Evolutionary conservation across 2,113 vertebrate genomes (phyloP).

Genomic region (Lamprologus speciosus): DNA sequence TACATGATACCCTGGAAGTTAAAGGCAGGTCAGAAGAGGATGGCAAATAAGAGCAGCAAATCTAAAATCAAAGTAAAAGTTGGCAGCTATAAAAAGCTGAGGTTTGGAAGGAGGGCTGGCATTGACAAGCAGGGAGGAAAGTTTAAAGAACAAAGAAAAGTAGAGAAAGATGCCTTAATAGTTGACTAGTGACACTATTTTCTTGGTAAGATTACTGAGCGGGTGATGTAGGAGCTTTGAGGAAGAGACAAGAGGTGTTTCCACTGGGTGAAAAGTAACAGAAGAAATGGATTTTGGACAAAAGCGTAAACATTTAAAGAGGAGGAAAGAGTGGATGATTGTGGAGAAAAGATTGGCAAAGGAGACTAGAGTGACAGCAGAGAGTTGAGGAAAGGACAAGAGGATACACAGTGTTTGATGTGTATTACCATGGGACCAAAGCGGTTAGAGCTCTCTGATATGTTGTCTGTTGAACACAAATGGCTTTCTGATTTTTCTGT

Average conservation of each 20-base stretch:
- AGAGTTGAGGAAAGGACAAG: background rate
- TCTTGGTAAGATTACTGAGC: background rate
- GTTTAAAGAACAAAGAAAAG: background rate
- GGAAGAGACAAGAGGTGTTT: background rate
- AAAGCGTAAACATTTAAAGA: background rate
- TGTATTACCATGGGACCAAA: conserved; percentile 17
- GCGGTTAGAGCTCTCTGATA: conserved; percentile 9
- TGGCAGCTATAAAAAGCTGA: background rate
- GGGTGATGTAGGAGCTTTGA: background rate
- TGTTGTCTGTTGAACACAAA: conserved; percentile 40
- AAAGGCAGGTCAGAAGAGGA: background rate
- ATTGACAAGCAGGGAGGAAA: background rate
- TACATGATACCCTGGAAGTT: background rate
- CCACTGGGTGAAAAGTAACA: background rate
- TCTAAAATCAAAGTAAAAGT: background rate
- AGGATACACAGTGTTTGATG: background rate
- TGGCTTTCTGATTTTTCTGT: conserved; percentile 11
- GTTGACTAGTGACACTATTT: background rate
- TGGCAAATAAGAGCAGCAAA: background rate
- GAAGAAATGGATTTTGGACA: background rate
- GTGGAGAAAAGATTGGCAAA: background rate
- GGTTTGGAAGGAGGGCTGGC: background rate
- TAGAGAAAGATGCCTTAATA: background rate
- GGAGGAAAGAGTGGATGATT: background rate
- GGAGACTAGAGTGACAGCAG: background rate